Base-by-base conservation (phyloP, 2,113 vertebrate genomes). In the Antidorcas marsupialis region DNA sequence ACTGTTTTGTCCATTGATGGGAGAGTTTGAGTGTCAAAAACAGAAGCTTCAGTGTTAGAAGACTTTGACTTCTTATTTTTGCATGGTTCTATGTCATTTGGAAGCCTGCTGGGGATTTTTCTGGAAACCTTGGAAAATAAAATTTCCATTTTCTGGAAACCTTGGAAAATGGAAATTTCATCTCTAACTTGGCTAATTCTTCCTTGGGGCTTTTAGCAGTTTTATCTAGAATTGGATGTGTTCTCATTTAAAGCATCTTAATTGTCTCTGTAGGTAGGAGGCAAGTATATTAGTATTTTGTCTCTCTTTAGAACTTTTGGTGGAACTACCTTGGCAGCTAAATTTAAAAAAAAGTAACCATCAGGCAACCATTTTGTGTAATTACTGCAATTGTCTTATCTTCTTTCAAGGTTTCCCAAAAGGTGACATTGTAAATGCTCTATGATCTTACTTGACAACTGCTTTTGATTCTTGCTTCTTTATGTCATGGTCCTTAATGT, bases 101-200 rank as follows among this genome's bases (percentile, higher is more conserved):
- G 79, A 83, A 79, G 50, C 47, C 30, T 84, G 6, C 36, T 79
- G 76, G 74, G 64, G 82, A 45, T 74, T 97, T 87, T 92, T 89
- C 79, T 92, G 36, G 52, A 86, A 89, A 39, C 50, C 50, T 89
- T 94, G 88, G 19, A 36, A 71, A 71, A 67, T 67, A 36, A 21
- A 67, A 21, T 67, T 67, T 67, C 64, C 64, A 36, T 95, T 87
- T 92, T 89, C 59, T 92, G 45, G 52, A 81, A 89, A 33, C 50
- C 25, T 89, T 92, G 67, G 19, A 13, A 96, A 85, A 55, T 81
- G 57, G 64, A 94, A 87, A 92, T 81, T 95, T 96, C 30, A 81
- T 53, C 30, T 83, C 52, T 87, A 87, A 55, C 67, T 91, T 88
- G 87, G 83, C 30, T 89, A 43, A 27, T 33, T n/a, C 27, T 92